Evolutionary conservation across 2,113 vertebrate genomes (phyloP), one percentile per base, ranked within the genome.

Genomic region (Pterocles orientalis): DNA sequence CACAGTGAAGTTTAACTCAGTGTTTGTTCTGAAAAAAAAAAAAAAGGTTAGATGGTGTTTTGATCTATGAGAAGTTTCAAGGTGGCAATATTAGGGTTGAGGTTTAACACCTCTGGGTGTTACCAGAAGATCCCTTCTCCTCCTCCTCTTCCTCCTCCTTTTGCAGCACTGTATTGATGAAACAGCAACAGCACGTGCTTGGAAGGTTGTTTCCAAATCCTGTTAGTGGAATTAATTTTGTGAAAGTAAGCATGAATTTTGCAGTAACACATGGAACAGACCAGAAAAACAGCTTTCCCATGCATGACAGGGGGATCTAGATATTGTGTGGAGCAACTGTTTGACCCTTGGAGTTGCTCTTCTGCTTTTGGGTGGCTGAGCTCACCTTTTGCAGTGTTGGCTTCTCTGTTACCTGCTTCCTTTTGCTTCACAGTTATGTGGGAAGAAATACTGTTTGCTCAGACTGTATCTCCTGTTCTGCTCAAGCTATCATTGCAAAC

Each of bases 151-250:
- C 45, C 23, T 48, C 5, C 34, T 86, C 21, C n/a, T 64, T 57
- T 88, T 73, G 33, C 79, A 90, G 60, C 15, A 9, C 31, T 50
- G 48, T 56, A 64, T 75, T 45, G 77, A 86, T 4, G 16, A 20
- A 86, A 61, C 9, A 71, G 29, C 71, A 83, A 68, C 71, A 95
- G 78, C 66, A 71, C n/a, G n/a, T 29, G 7, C 69, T 80, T 86
- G 75, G 36, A 88, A 92, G 62, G 47, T 57, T 81, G 29, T 39
- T 95, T 82, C 65, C 53, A 87, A 91, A 92, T 95, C 71, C 61
- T 88, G 65, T 82, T 86, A 93, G 39, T 88, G 61, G 80, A 78
- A 92, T 92, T 92, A 90, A 93, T 96, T 95, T 93, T 92, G 85
- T 88, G 86, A 90, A 94, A 90, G 82, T 43, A 68, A 88, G 76